Conservation (phyloP, 2,797 vertebrate genomes). For the Sciurus carolinensis region DNA sequence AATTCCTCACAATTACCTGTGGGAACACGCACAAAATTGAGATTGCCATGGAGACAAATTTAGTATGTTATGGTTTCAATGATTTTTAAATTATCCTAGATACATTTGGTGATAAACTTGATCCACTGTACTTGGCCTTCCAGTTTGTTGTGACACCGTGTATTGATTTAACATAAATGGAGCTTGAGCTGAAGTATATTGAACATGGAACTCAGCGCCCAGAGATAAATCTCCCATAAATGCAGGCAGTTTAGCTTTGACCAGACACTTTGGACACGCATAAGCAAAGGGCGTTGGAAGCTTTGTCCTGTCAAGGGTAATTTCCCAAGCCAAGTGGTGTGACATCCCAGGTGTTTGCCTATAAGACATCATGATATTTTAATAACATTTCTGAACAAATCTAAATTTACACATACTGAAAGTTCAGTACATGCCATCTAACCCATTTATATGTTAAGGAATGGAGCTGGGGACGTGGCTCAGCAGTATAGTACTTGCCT, state of each 20-base stretch:
- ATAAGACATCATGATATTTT: background rate
- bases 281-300: background rate
- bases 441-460: background rate
- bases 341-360: background rate
- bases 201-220: background rate
- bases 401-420: conserved; percentile 2
- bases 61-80: background rate
- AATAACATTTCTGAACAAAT: conserved; percentile 33
- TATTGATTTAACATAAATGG: conserved; percentile 33
- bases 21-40: conserved; percentile 35
- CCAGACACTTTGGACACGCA: background rate
- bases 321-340: background rate
- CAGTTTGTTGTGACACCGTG: background rate
- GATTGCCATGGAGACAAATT: conserved; percentile 40
- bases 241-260: background rate
- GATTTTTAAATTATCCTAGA: conserved; percentile 15
- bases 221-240: background rate
- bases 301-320: background rate
- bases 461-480: background rate
- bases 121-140: background rate
- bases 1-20: background rate
- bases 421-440: background rate
- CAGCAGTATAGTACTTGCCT: background rate
- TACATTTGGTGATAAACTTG: background rate
- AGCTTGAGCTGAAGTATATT: background rate